Conservation (phyloP, 2,797 vertebrate species). For the Danio kyathit region DNA sequence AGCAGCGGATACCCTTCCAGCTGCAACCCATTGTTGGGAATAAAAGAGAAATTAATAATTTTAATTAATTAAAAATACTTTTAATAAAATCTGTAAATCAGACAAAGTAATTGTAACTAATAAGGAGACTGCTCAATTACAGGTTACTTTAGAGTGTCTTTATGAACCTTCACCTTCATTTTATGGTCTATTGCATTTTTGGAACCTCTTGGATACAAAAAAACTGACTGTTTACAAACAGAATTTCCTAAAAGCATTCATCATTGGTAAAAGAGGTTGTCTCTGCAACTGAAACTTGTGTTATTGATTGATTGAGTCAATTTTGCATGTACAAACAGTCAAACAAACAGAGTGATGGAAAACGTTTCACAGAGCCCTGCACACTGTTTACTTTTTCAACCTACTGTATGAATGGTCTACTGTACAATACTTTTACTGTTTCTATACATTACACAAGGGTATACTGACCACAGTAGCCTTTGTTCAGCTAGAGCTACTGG, state of each 20-base stretch:
- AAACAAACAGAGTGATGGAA: background rate
- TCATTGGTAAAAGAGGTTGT: background rate
- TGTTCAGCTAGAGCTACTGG: no score
- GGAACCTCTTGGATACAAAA: background rate
- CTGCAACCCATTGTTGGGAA: no score
- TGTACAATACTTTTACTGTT: conserved; percentile 1
- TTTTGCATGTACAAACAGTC: background rate
- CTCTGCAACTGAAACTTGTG: background rate
- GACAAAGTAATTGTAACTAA: background rate
- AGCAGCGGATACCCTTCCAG: no score
- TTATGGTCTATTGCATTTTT: no score
- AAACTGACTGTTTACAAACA: background rate
- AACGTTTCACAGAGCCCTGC: background rate
- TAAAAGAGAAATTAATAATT: no score
- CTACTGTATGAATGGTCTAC: background rate
- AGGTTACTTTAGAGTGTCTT: background rate
- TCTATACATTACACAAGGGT: background rate
- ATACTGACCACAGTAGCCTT: background rate
- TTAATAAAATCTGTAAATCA: no score
- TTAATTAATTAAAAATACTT: no score
- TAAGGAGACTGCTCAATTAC: background rate
- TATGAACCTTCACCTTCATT: background rate
- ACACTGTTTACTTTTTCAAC: background rate
- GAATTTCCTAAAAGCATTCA: background rate
- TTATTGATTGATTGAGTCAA: background rate